phyloP scores from a whole-genome alignment of 1,140 invertebrate species.

The Drosophila oshimai region DNA sequence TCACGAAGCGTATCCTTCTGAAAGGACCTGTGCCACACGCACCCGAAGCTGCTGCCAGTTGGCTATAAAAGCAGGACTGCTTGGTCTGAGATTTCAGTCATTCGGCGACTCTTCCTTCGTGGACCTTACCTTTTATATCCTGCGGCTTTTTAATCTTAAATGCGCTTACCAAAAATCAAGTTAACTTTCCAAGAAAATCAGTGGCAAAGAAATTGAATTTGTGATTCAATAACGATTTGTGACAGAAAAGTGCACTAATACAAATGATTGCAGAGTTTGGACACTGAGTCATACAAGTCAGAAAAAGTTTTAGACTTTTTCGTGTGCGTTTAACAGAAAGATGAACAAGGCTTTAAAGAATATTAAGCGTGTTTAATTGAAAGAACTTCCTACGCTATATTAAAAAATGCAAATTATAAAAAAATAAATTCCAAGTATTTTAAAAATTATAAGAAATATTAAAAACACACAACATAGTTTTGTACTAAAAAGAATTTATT shows the following conservation, averaged over 20 bases:
- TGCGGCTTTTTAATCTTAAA: neutral
- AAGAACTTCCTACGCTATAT: no score
- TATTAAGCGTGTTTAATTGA: no score
- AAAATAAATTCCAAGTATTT: no score
- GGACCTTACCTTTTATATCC: neutral
- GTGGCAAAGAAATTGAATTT: slow-evolving; percentile 22
- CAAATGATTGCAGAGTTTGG: no score
- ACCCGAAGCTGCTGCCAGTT: slow-evolving; percentile 1
- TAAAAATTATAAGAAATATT: no score
- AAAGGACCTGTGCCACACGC: slow-evolving; percentile 1
- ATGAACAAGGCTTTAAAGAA: no score
- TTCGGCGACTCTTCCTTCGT: slow-evolving; percentile 19
- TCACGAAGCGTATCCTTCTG: slow-evolving; percentile 44
- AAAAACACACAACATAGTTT: no score
- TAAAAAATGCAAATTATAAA: no score
- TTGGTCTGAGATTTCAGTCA: slow-evolving; percentile 58
- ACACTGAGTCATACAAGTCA: no score
- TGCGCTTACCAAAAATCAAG: slow-evolving; percentile 9
- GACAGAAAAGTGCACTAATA: neutral
- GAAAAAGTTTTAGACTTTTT: no score
- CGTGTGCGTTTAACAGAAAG: no score
- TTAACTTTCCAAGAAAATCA: slow-evolving; percentile 31
- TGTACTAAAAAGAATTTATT: no score
- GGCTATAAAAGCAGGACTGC: slow-evolving; percentile 65
- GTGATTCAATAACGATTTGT: slow-evolving; percentile 9